phyloP scores from a whole-genome alignment of 2,113 vertebrate genomes.

The Forbesichthys papilliferus region DNA sequence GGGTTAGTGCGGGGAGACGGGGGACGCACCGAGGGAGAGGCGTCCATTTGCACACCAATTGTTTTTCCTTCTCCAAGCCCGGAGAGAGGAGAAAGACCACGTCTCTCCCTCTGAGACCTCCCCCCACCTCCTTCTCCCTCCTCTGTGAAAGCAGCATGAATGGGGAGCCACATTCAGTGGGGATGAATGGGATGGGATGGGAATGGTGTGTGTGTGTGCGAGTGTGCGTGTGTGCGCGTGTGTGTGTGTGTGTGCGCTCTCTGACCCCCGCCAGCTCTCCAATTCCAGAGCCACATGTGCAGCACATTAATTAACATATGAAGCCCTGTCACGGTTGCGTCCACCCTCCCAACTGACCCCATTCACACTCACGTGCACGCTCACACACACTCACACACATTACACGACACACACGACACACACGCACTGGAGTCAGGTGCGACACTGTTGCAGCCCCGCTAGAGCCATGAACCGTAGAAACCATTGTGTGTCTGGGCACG shows the following conservation, averaged over 20 bases:
- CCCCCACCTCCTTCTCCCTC: constrained; percentile 49
- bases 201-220: constrained; percentile 44
- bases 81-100: constrained; percentile 73
- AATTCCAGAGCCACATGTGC: constrained; percentile 73
- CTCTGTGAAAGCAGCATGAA: constrained; percentile 76
- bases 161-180: constrained; percentile 72
- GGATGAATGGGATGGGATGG: constrained; percentile 74
- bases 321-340: constrained; percentile 71
- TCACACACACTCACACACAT: constrained; percentile 16
- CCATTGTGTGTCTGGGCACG: constrained; percentile 27
- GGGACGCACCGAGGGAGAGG: constrained; percentile 67
- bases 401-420: constrained; percentile 8
- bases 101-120: constrained; percentile 67
- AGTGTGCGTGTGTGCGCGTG: neutral
- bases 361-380: constrained; percentile 52
- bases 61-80: constrained; percentile 72
- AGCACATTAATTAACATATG: constrained; percentile 80
- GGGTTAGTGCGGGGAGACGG: constrained; percentile 40
- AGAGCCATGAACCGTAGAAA: constrained; percentile 44
- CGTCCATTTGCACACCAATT: constrained; percentile 81
- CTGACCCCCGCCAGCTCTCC: constrained; percentile 67
- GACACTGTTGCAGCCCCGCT: constrained; percentile 46
- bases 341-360: constrained; percentile 62
- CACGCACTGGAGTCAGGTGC: constrained; percentile 57
- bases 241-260: constrained; percentile 35